Evolutionary conservation across 1,140 invertebrate genomes (phyloP).

Genomic region (Caligus rogercresseyi): DNA sequence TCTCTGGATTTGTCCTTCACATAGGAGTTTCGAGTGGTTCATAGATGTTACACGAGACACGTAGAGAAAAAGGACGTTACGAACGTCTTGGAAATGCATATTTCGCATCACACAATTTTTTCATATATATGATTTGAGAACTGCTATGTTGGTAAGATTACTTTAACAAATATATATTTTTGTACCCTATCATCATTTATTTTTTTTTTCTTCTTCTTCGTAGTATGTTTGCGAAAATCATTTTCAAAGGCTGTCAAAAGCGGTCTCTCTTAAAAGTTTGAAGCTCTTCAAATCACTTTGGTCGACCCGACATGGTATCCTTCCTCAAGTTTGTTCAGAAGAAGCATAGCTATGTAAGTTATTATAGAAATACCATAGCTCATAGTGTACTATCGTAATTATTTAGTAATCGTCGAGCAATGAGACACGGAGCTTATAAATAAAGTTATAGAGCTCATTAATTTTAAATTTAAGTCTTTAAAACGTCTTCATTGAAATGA

Average conservation of each 20-base stretch:
- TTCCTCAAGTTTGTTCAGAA: conserved; percentile 94
- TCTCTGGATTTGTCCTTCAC: conserved; percentile 96
- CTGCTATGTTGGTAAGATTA: conserved; percentile 83
- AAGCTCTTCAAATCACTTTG: conserved; percentile 97
- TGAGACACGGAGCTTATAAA: too few species aligned
- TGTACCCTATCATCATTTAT: too few species aligned
- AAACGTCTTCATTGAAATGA: too few species aligned
- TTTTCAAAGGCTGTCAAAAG: conserved; percentile 86
- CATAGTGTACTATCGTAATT: not conserved
- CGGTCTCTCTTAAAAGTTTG: conserved; percentile 88
- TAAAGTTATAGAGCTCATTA: too few species aligned
- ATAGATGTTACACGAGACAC: conserved; percentile 90
- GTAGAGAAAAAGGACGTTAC: conserved; percentile 92
- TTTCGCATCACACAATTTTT: conserved; percentile 99
- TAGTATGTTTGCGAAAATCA: conserved; percentile 99
- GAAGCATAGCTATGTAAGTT: conserved; percentile 87
- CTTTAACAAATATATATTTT: too few species aligned
- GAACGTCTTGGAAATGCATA: conserved; percentile 92
- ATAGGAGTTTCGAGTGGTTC: conserved; percentile 99
- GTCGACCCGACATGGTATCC: conserved; percentile 88
- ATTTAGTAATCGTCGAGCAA: not conserved
- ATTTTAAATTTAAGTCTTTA: too few species aligned
- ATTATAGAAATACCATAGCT: too few species aligned
- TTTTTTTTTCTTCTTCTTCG: conserved; percentile 28
- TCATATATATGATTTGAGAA: conserved; percentile 95